phyloP scores from a whole-genome alignment of 2,797 vertebrate genomes.

The Cyclura pinguis region DNA sequence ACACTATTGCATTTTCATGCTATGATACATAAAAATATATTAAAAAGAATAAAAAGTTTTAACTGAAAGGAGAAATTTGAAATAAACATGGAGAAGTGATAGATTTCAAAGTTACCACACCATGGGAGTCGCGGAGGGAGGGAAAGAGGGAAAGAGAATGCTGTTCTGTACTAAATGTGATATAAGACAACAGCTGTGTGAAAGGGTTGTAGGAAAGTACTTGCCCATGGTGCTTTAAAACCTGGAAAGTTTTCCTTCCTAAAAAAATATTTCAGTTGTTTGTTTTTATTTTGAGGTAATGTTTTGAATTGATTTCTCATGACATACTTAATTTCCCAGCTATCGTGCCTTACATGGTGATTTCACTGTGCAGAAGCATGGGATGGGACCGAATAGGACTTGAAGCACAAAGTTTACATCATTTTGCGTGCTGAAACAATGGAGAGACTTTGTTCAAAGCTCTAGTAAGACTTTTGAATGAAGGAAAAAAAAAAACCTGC shows the following conservation, averaged over 20 bases:
- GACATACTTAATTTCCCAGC: not conserved
- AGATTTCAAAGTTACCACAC: too few relatives aligned
- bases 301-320: not conserved
- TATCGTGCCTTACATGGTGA: not conserved
- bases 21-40: too few relatives aligned
- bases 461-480: not conserved
- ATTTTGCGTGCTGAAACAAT: not conserved
- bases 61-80: too few relatives aligned
- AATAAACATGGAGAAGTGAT: too few relatives aligned
- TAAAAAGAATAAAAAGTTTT: too few relatives aligned
- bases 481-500: not conserved
- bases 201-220: not conserved
- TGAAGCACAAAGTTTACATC: conserved; percentile 1
- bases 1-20: too few relatives aligned
- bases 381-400: not conserved
- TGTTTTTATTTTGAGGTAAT: not conserved
- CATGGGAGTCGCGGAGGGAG: too few relatives aligned
- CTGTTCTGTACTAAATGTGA: not conserved
- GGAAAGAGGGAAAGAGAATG: not conserved
- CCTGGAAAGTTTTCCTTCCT: not conserved
- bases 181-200: too few relatives aligned
- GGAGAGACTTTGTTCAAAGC: not conserved
- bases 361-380: not conserved
- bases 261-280: not conserved
- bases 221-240: not conserved